Base-by-base conservation (phyloP, 2,113 vertebrate genomes). In the Thymallus thymallus region DNA sequence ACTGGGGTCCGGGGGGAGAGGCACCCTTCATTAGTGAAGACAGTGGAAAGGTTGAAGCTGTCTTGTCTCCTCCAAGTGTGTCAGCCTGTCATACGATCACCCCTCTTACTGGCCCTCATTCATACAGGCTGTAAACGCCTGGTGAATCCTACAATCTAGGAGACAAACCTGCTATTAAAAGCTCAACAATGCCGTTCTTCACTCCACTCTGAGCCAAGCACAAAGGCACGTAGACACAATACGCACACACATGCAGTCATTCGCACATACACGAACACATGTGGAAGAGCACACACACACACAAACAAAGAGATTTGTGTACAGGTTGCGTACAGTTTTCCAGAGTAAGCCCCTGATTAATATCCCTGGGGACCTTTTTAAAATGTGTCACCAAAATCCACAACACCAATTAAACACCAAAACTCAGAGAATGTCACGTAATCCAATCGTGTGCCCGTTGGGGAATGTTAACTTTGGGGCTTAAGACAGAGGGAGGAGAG, bases 391-490 rank as follows among this genome's bases (percentile, higher is more conserved):
- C 64, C 72, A 23, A 81, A 71, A 55, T 30, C 45, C 67, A 24
- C 63, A 62, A 26, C 29, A 69, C 68, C 78, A 84, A 84, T 86
- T 82, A 80, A 78, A 78, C 55, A 69, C 65, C 71, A 68, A 80
- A 76, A 70, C 76, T 65, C 26, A 12, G 29, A 5, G 71, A 76
- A 29, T 73, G 64, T 68, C 62, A 72, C 55, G 61, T 32, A 68
- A 76, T 74, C 69, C 67, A 69, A 45, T 20, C 35, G 14, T 20
- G 10, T 70, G 76, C 61, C 71, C 73, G 75, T 60, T 29, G 26
- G 61, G 66, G 71, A 67, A 56, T 35, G 18, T n/a, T 24, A 41
- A 67, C 18, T n/a, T 32, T 66, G 26, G 63, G 66, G 67, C 73
- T 16, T 18, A 66, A 32, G 41, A 51, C 66, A 76, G n/a, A 61